Percentiles rank a stretch among this genome's conserved stretches.
Evolutionary conservation across 2,113 vertebrate species (phyloP).

Genomic region (Oophaga pumilio): DNA sequence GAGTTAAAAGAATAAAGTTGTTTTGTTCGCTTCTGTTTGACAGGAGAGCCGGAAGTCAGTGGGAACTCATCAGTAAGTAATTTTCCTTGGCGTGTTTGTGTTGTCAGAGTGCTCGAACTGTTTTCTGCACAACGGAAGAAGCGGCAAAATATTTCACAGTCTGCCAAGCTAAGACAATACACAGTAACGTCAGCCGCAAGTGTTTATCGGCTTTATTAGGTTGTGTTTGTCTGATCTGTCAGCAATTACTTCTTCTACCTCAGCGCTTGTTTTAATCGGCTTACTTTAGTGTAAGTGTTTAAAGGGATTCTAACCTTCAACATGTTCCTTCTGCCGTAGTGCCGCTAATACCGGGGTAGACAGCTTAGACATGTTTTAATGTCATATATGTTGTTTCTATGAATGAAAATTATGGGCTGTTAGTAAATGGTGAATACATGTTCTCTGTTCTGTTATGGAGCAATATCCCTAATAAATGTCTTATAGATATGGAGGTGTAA

Average conservation of each 20-base stretch:
- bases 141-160: slow-evolving; percentile 10
- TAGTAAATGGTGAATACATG: too few species aligned
- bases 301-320: neutral
- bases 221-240: neutral
- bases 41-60: slow-evolving; percentile 66
- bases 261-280: neutral
- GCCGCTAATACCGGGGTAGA: neutral
- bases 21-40: slow-evolving; percentile 55
- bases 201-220: neutral
- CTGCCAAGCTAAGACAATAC: slow-evolving; percentile 13
- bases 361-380: neutral
- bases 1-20: slow-evolving; percentile 21
- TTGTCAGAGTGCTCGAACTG: neutral
- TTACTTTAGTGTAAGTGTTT: slow-evolving; percentile 2
- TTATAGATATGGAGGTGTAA: too few species aligned
- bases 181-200: neutral
- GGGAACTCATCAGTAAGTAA: slow-evolving; percentile 73
- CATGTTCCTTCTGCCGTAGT: neutral
- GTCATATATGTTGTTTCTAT: too few species aligned
- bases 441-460: too few species aligned
- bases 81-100: slow-evolving; percentile 44
- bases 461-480: too few species aligned
- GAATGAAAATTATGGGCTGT: neutral
- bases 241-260: slow-evolving; percentile 11
- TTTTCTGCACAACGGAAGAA: neutral